Base-by-base conservation (phyloP, 2,888 invertebrate species). In the Drosophila cyrtoloma region DNA sequence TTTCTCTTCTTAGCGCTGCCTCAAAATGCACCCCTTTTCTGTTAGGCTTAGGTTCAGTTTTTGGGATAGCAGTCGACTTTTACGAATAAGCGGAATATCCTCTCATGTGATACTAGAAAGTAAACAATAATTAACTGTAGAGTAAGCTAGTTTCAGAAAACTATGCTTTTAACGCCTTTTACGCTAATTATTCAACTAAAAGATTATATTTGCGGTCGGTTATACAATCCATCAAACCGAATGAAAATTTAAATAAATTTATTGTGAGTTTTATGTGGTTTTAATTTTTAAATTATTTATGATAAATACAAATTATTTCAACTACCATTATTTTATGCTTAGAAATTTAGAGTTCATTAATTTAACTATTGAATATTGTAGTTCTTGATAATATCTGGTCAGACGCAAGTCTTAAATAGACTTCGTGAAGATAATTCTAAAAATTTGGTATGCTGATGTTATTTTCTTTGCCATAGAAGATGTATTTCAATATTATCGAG, bases 1-100 rank as follows among this genome's bases (percentile, higher is more conserved):
- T 90, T 87, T 87, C 90, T 87, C 74, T 32, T 65, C 68, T 44
- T n/a, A 28, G 33, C 55, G 22, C 30, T 28, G 60, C 33, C 62
- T 56, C 73, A 60, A 33, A 58, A 28, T 37, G 63, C 72, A 72
- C 44, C 74, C 75, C 67, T 74, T 55, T 60, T 37, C 33, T 14
- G 7, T 10, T 42, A 10, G 44, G 53, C 50, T 65, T 28, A 60
- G 39, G 52, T 33, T 55, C 68, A 37, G 57, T 65, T 47, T 44
- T 39, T 61, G 58, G 65, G 28, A 53, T 51, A 59, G 61, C 19
- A 50, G 65, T 58, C 66, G 78, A 69, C 69, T 68, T 60, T 77
- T 16, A 14, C 12, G 19, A 37, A 39, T 22, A 28, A 9, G 32
- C 50, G 16, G 30, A 26, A 37, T 30, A 32, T 30, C 16, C 16